phyloP scores from a whole-genome alignment of 2,797 vertebrate genomes.

The Amblyraja radiata region DNA sequence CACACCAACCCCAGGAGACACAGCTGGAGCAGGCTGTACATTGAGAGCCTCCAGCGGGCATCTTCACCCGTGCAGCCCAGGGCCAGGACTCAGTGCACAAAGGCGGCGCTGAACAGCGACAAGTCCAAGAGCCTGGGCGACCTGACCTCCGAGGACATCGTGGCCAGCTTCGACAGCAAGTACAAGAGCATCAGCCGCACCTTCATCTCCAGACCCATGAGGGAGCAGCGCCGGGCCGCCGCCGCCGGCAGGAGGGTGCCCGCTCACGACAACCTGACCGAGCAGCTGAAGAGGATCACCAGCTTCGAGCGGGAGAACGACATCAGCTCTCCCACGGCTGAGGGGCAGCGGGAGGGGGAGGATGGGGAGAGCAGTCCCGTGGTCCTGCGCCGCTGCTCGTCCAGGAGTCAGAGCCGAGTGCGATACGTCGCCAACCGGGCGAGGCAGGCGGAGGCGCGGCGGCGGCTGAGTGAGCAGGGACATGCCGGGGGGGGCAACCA shows the following conservation, averaged over 20 bases:
- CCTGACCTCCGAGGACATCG: constrained; percentile 84
- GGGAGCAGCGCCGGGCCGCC: constrained; percentile 50
- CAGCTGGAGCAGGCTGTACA: constrained; percentile 76
- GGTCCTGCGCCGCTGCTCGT: constrained; percentile 71
- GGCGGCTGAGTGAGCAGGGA: constrained; percentile 63
- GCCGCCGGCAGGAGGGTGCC: constrained; percentile 23
- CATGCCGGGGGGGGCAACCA: constrained; percentile 48
- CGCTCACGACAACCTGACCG: constrained; percentile 56
- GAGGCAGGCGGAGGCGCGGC: constrained; percentile 81
- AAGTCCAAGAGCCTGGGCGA: constrained; percentile 94
- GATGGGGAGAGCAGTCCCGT: constrained; percentile 46
- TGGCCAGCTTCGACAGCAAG: constrained; percentile 73
- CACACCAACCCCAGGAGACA: constrained; percentile 53
- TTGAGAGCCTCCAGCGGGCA: constrained; percentile 71
- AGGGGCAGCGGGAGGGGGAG: constrained; percentile 33
- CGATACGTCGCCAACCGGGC: constrained; percentile 85
- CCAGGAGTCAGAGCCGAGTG: constrained; percentile 84
- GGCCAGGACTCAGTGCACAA: constrained; percentile 28
- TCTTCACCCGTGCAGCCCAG: constrained; percentile 17
- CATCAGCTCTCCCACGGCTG: constrained; percentile 57
- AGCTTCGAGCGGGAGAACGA: constrained; percentile 58
- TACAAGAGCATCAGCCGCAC: constrained; percentile 76
- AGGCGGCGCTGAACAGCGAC: constrained; percentile 46
- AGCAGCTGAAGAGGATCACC: constrained; percentile 75
- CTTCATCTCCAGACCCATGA: constrained; percentile 60